A percentile compares a stretch with the other conserved stretches of the same genome.
Conservation (phyloP, 1,140 invertebrate genomes). For the Bombus turneri region DNA sequence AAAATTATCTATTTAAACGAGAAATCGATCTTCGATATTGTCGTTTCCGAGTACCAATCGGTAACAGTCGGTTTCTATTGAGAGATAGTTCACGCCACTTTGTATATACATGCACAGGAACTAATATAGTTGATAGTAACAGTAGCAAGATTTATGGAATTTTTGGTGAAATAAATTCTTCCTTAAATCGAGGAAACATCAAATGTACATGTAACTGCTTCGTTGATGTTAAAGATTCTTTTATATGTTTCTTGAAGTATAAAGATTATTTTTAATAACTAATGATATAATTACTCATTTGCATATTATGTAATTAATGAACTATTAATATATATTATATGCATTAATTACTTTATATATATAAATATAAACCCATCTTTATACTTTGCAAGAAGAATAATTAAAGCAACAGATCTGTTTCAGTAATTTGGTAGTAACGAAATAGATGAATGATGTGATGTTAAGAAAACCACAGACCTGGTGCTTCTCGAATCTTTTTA, state of each 20-base stretch:
- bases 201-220: neutral
- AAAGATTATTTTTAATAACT: no score
- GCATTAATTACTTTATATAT: no score
- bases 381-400: neutral
- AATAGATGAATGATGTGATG: no score
- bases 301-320: no score
- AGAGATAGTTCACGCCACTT: neutral
- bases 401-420: neutral
- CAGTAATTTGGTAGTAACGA: neutral
- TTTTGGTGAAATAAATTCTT: neutral
- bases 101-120: neutral
- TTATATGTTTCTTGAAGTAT: no score
- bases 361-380: neutral
- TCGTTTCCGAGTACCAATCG: conserved; percentile 15
- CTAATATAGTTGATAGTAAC: neutral
- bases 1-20: conserved; percentile 26
- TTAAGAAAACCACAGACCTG: no score
- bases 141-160: neutral
- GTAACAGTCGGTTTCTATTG: neutral
- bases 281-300: no score
- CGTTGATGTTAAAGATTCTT: no score
- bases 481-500: neutral
- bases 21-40: conserved; percentile 23
- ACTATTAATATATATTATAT: no score
- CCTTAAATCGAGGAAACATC: neutral